Evolutionary conservation across 2,888 invertebrate species (phyloP).

Genomic region (Drosophila tripunctata): DNA sequence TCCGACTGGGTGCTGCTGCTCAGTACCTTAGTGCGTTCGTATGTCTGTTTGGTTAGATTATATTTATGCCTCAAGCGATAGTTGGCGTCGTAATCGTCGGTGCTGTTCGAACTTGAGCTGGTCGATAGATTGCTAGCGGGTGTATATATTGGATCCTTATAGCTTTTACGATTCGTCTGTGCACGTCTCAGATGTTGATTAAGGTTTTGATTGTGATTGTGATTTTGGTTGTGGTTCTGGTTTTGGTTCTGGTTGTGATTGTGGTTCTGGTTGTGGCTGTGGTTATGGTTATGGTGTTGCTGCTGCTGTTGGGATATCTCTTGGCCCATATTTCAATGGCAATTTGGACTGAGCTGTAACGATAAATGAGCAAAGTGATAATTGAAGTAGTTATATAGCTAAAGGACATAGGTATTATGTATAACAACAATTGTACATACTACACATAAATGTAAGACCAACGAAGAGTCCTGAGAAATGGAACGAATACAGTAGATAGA

Average conservation of each 20-base stretch:
- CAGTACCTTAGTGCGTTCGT: slow-evolving; percentile 72
- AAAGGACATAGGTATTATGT: no score
- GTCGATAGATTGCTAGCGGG: slow-evolving; percentile 69
- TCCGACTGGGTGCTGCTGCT: slow-evolving; percentile 43
- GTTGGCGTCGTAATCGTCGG: slow-evolving; percentile 73
- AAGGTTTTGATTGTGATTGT: slow-evolving; percentile 29
- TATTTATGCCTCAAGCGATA: slow-evolving; percentile 76
- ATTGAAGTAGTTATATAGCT: background rate
- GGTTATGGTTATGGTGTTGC: slow-evolving; percentile 65
- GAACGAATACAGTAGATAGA: no score
- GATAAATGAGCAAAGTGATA: background rate
- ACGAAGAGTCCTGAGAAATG: no score
- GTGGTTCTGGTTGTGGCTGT: slow-evolving; percentile 39
- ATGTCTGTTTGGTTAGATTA: slow-evolving; percentile 75
- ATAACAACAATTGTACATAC: no score
- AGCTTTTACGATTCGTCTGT: slow-evolving; percentile 38
- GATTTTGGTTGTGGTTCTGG: slow-evolving; percentile 41
- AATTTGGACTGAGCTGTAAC: slow-evolving; percentile 70
- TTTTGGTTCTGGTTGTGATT: slow-evolving; percentile 40
- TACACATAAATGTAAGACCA: no score
- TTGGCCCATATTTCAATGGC: slow-evolving; percentile 84
- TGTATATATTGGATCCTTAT: slow-evolving; percentile 68
- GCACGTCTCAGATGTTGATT: slow-evolving; percentile 54
- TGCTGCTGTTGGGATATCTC: slow-evolving; percentile 84
- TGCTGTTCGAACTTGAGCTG: slow-evolving; percentile 59